Evolutionary conservation across 2,888 invertebrate species (phyloP).

Genomic region (Steinernema hermaphroditum): DNA sequence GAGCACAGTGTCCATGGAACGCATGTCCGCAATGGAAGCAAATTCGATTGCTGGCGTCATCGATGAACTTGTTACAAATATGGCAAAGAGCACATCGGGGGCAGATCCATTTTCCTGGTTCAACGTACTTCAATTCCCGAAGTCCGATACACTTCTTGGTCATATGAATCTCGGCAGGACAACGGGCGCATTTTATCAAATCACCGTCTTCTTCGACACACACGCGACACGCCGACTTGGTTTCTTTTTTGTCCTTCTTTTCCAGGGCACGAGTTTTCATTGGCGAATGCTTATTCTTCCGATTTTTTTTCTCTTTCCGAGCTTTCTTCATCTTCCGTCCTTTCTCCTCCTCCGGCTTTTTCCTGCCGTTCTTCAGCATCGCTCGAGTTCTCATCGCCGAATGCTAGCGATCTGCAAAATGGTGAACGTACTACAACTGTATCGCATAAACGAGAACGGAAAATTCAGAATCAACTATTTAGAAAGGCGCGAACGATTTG

Average conservation of each 20-base stretch:
- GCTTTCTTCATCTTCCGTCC: neutral
- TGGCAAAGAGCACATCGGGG: constrained; percentile 30
- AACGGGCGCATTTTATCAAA: constrained; percentile 24
- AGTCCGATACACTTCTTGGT: constrained; percentile 17
- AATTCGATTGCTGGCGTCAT: constrained; percentile 46
- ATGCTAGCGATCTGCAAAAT: neutral
- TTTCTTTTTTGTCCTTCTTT: constrained; percentile 23
- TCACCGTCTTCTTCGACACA: constrained; percentile 11
- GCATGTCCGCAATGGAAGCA: constrained; percentile 43
- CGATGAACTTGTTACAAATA: constrained; percentile 36
- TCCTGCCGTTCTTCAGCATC: neutral
- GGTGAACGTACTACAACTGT: too few species aligned
- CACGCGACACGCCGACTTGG: constrained; percentile 19
- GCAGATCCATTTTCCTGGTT: constrained; percentile 29
- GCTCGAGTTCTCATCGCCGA: too few species aligned
- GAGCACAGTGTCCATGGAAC: constrained; percentile 47
- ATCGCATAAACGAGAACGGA: too few species aligned
- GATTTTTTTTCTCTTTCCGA: neutral
- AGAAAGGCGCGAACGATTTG: neutral
- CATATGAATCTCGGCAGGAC: constrained; percentile 19
- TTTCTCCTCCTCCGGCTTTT: neutral
- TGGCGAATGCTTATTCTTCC: constrained; percentile 4
- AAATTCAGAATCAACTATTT: too few species aligned
- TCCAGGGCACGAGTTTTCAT: constrained; percentile 31
- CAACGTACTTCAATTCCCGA: neutral